A percentile compares a stretch with the other conserved stretches of the same genome.
These are phyloP conservation scores for Chloropsis cyanopogon DNA, from an alignment of 2,113 vertebrate genomes.

Conservation along the genomic window DNA sequence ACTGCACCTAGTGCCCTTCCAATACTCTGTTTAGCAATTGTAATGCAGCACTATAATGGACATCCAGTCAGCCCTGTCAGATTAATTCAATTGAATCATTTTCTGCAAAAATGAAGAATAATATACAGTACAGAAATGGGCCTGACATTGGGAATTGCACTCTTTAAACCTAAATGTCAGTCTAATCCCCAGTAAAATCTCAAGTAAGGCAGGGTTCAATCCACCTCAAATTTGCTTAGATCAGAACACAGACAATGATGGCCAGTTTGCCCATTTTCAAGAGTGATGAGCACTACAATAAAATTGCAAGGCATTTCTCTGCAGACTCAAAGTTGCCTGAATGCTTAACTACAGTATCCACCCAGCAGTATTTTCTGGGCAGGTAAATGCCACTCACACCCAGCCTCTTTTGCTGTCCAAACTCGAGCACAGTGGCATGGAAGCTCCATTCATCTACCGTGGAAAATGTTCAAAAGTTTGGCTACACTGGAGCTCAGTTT, in stretches of 20 bases:
- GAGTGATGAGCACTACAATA: background rate
- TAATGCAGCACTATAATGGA: constrained; percentile 35
- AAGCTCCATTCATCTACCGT: background rate
- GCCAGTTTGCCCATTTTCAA: background rate
- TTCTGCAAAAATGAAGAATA: constrained; percentile 52
- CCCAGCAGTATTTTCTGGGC: background rate
- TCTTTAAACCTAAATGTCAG: constrained; percentile 19
- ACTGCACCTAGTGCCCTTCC: constrained; percentile 31
- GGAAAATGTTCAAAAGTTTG: background rate
- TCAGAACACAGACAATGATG: background rate
- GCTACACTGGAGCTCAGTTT: background rate
- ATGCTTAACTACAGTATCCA: background rate
- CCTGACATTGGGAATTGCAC: constrained; percentile 6
- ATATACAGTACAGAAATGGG: constrained; percentile 25
- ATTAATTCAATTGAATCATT: constrained; percentile 54
- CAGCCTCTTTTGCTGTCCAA: background rate
- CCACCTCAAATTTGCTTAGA: background rate
- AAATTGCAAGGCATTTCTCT: background rate
- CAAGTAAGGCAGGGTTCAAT: constrained; percentile 6
- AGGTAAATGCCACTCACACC: background rate
- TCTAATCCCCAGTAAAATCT: constrained; percentile 8
- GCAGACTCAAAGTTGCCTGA: background rate
- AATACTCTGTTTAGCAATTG: constrained; percentile 38
- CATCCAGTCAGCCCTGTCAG: constrained; percentile 38
- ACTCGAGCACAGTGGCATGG: background rate